Conservation (phyloP, 1,140 invertebrate genomes). For the Daktulosphaira vitifoliae region DNA sequence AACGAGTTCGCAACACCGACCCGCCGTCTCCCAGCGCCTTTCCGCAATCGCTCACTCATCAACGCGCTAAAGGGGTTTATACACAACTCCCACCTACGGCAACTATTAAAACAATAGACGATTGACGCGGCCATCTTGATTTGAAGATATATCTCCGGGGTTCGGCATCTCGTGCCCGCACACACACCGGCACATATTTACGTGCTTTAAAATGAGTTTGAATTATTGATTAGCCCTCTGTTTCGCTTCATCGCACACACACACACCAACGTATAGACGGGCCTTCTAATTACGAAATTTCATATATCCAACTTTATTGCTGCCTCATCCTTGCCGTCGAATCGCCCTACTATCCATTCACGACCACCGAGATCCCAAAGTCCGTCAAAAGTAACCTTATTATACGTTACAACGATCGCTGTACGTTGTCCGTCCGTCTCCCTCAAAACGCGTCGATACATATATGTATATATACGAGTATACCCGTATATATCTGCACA, state of each 20-base stretch:
- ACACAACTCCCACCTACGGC: slow-evolving; percentile 29
- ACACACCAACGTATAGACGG: not conserved
- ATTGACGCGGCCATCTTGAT: slow-evolving; percentile 37
- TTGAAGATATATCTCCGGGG: slow-evolving; percentile 35
- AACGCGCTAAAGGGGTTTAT: slow-evolving; percentile 4
- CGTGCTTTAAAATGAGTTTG: slow-evolving; percentile 28
- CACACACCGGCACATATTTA: not conserved
- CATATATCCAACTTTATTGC: slow-evolving; percentile 3
- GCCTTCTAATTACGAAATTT: slow-evolving; percentile 34
- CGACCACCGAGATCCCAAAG: not conserved
- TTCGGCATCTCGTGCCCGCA: slow-evolving; percentile 29
- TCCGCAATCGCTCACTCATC: not conserved
- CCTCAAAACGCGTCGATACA: not conserved
- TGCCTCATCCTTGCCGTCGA: not conserved
- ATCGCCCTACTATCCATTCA: no score
- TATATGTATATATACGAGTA: not conserved
- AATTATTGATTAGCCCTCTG: slow-evolving; percentile 30
- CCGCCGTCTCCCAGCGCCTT: not conserved
- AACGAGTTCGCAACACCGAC: slow-evolving; percentile 21
- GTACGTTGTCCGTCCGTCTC: not conserved
- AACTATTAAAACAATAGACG: slow-evolving; percentile 36
- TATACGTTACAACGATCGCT: slow-evolving; percentile 24
- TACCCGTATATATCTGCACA: not conserved
- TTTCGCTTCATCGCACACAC: not conserved
- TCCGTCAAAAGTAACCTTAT: slow-evolving; percentile 27